Percentiles rank a stretch among this genome's conserved stretches.
Conservation (phyloP, 2,797 vertebrate genomes). For the Ctenopoma multispine region DNA sequence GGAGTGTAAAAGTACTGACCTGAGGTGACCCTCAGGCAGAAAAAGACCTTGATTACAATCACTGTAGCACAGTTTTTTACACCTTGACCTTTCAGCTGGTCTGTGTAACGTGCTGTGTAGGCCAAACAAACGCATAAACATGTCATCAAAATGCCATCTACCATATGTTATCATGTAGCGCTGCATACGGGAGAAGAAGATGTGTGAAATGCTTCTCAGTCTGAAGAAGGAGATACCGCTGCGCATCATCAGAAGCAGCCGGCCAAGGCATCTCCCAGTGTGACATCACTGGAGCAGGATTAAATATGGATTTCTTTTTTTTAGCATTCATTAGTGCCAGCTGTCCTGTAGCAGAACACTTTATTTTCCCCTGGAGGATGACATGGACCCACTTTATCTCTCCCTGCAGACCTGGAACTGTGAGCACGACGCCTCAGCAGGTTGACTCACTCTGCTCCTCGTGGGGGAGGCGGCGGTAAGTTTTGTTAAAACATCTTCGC, state of each 20-base stretch:
- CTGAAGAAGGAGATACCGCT: neutral
- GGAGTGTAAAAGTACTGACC: neutral
- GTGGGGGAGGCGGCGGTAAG: neutral
- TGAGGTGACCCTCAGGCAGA: neutral
- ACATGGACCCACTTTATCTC: slow-evolving; percentile 45
- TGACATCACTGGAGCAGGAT: slow-evolving; percentile 28
- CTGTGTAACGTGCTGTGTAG: neutral
- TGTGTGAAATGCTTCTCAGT: neutral
- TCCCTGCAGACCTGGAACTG: slow-evolving; percentile 48
- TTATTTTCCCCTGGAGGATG: slow-evolving; percentile 26
- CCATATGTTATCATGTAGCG: neutral
- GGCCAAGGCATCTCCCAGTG: slow-evolving; percentile 4
- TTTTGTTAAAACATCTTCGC: slow-evolving; percentile 1
- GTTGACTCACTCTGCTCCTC: slow-evolving; percentile 20
- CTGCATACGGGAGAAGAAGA: neutral
- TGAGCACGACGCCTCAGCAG: slow-evolving; percentile 26
- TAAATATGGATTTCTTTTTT: slow-evolving; percentile 42
- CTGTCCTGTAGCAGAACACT: slow-evolving; percentile 34
- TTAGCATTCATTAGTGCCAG: slow-evolving; percentile 49
- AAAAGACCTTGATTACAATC: slow-evolving; percentile 15
- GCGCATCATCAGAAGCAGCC: neutral
- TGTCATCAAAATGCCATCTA: neutral
- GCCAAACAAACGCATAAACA: neutral
- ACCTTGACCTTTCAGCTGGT: no score
- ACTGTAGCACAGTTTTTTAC: slow-evolving; percentile 4